Evolutionary conservation across 2,888 invertebrate genomes (phyloP).

Genomic region (Blera fallax): DNA sequence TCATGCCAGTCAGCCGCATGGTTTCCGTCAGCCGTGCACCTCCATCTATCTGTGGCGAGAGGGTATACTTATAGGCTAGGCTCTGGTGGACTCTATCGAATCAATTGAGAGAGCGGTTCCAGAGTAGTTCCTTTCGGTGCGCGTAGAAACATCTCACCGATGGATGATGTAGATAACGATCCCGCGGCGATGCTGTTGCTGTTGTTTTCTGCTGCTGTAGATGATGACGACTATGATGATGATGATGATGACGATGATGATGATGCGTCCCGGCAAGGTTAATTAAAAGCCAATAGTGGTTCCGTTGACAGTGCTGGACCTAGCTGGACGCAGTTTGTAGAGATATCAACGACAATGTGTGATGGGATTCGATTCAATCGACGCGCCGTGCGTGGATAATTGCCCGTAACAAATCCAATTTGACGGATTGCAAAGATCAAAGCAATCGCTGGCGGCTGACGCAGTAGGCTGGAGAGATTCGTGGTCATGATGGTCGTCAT

Average conservation of each 20-base stretch:
- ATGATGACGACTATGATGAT: constrained; percentile 17
- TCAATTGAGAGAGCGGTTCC: constrained; percentile 43
- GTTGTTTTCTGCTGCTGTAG: not conserved
- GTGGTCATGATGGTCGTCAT: not conserved
- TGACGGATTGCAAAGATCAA: constrained; percentile 70
- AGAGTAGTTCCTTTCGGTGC: constrained; percentile 32
- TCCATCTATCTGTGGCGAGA: constrained; percentile 1
- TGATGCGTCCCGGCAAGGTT: constrained; percentile 70
- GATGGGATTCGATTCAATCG: constrained; percentile 59
- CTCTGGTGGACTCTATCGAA: constrained; percentile 52
- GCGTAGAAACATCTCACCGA: constrained; percentile 58
- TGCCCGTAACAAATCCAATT: constrained; percentile 70
- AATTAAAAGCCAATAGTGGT: constrained; percentile 69
- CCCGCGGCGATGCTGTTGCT: not conserved
- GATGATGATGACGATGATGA: constrained; percentile 30
- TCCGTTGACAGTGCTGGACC: constrained; percentile 30
- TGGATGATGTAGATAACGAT: constrained; percentile 50
- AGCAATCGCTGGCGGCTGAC: constrained; percentile 47
- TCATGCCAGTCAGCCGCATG: constrained; percentile 64
- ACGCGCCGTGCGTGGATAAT: constrained; percentile 67
- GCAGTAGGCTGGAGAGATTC: not conserved
- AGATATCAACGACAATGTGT: constrained; percentile 57
- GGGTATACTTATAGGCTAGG: not conserved
- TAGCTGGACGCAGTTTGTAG: constrained; percentile 20
- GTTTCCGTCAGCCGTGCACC: constrained; percentile 63